Base-by-base conservation (phyloP, 2,888 invertebrate species). In the Neoascia interrupta region DNA sequence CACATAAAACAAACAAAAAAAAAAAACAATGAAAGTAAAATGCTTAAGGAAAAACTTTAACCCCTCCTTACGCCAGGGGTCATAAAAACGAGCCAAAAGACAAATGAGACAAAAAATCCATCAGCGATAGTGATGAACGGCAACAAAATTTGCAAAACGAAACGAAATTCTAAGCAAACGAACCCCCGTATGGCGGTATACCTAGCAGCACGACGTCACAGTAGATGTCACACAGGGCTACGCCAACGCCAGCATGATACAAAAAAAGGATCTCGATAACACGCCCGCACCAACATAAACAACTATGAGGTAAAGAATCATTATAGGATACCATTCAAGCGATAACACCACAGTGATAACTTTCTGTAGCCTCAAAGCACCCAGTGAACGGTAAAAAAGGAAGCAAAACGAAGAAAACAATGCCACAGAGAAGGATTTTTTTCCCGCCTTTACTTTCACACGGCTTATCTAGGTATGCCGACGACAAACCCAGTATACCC, bases 301-400 rank as follows among this genome's bases (percentile, higher is more conserved):
- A 61, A 61, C 61, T 39, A 8, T 26, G 60, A 54, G 74, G 69
- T 49, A 63, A 63, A 43, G 56, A 63, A 63, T 56, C 56, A 75
- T 75, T 75, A 75, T 37, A 31, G 75, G 75, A 75, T 63, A 63
- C 49, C 63, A 43, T 37, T 75, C 63, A 63, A 56, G 70, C 61
- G 70, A 63, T 70, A 75, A 56, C 61, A 70, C 63, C 36, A 51
- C 53, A 34, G 54, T 56, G 70, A 75, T 70, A 70, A 56, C 70
- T 75, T 63, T 75, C 21, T 21, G 37, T 43, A 56, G 63, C 70
- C 70, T 43, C 18, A 51, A 43, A 74, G 49, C 47, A 37, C 15
- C 34, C 26, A 31, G 16, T 23, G 39, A 37, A 36, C 41, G 6
- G 6, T 37, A 36, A 28, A 37, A 60, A 41, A n/a, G n/a, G 15